phyloP scores from a whole-genome alignment of 2,113 vertebrate species.

The Rissa tridactyla region DNA sequence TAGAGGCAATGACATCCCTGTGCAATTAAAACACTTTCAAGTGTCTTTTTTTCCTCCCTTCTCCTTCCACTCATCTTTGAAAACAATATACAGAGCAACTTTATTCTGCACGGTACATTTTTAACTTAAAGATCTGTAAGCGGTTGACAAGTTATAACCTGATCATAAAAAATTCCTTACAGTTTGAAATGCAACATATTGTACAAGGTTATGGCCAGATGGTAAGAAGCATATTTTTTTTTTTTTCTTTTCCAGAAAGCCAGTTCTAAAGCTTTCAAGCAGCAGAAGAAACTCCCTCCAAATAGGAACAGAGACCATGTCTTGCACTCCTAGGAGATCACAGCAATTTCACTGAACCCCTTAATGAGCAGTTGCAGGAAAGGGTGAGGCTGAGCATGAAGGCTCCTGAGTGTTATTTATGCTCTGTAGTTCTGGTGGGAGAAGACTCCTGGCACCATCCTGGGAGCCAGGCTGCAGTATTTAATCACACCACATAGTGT shows the following conservation, averaged over 20 bases:
- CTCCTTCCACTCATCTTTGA: slow-evolving; percentile 6
- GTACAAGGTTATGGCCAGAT: slow-evolving; percentile 56
- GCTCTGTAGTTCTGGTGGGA: not conserved
- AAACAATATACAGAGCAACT: slow-evolving; percentile 49
- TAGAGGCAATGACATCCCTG: slow-evolving; percentile 59
- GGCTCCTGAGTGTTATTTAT: not conserved
- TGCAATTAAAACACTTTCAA: slow-evolving; percentile 72
- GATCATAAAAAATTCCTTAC: slow-evolving; percentile 43
- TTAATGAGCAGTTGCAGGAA: not conserved
- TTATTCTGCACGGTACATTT: not conserved
- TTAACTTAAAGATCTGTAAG: slow-evolving; percentile 42
- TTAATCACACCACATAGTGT: accelerated
- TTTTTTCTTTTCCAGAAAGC: not conserved
- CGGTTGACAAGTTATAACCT: slow-evolving; percentile 43
- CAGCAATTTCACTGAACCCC: not conserved
- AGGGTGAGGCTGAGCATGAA: not conserved
- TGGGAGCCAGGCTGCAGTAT: not conserved
- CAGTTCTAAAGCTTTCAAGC: slow-evolving; percentile 8
- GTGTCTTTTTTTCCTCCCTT: slow-evolving; percentile 23
- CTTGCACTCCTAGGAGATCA: not conserved
- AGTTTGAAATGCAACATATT: slow-evolving; percentile 61
- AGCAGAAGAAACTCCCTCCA: slow-evolving; percentile 12
- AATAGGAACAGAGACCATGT: not conserved
- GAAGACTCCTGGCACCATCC: not conserved
- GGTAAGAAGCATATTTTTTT: not conserved